Evolutionary conservation across 92 coral and sea anemone genomes (phyloP).

Genomic region (Porites cylindrica): DNA sequence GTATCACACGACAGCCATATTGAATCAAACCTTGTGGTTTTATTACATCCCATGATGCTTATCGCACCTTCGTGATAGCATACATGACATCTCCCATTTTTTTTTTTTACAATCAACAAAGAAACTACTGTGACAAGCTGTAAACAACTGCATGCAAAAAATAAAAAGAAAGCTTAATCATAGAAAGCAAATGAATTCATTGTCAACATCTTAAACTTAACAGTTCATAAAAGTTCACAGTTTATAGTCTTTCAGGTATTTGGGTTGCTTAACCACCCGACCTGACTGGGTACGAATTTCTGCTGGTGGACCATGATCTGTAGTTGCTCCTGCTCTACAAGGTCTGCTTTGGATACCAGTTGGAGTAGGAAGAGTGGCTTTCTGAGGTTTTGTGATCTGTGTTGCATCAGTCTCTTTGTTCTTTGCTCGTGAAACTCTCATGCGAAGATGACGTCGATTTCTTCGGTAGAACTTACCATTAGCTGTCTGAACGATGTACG

Average conservation of each 20-base stretch:
- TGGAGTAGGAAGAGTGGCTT: neutral
- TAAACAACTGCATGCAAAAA: slow-evolving; percentile 1
- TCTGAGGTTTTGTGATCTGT: neutral
- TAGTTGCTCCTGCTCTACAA: slow-evolving; percentile 4
- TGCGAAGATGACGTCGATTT: slow-evolving; percentile 16
- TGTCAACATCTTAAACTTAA: no score
- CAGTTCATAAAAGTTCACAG: no score
- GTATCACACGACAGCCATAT: no score
- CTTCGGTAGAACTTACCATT: slow-evolving; percentile 70
- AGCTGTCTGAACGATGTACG: slow-evolving; percentile 68
- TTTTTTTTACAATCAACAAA: neutral
- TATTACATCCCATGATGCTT: no score
- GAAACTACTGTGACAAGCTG: neutral
- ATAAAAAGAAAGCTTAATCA: neutral
- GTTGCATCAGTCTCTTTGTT: neutral
- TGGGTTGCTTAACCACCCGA: neutral
- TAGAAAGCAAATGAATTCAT: neutral
- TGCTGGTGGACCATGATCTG: neutral
- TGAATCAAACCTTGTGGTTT: no score
- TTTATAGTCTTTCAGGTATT: no score
- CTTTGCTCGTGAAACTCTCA: no score
- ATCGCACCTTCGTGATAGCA: no score
- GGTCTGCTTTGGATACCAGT: neutral
- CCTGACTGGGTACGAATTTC: neutral
- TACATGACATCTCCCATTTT: neutral